Evolutionary conservation across 2,888 invertebrate genomes (phyloP).

Genomic region (Pollenia labialis): DNA sequence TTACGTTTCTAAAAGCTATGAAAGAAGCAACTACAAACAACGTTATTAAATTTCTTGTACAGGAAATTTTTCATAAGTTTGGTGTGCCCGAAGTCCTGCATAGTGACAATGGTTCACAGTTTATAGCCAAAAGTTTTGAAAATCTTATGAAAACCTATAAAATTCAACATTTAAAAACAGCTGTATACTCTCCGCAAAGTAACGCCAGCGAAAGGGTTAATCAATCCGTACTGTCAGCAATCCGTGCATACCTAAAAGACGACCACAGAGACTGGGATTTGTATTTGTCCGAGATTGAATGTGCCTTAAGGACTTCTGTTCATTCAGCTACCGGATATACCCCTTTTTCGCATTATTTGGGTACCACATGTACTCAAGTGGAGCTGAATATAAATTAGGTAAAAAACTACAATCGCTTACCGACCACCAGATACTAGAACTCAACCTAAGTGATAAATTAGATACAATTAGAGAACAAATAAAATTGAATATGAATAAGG

Average conservation of each 20-base stretch:
- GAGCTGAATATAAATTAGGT: no score
- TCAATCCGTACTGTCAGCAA: background rate
- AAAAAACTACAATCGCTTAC: no score
- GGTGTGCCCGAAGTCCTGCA: background rate
- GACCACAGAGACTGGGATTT: slow-evolving; percentile 51
- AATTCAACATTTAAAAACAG: background rate
- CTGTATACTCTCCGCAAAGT: background rate
- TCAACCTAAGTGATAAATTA: no score
- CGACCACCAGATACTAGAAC: no score
- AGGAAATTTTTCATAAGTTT: background rate
- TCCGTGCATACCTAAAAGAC: background rate
- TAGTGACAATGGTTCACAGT: background rate
- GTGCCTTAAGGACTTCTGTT: no score
- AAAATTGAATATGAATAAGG: no score
- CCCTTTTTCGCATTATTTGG: no score
- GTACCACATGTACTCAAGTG: no score
- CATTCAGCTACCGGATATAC: no score
- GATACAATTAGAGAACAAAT: no score
- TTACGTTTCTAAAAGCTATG: background rate
- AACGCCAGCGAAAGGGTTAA: background rate
- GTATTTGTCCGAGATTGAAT: no score
- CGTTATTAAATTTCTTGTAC: background rate
- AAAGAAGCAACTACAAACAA: background rate
- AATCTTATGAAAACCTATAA: background rate
- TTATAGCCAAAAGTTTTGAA: background rate